Base-by-base conservation (phyloP, 2,888 invertebrate genomes). In the Eueremaeus valkanovi region DNA sequence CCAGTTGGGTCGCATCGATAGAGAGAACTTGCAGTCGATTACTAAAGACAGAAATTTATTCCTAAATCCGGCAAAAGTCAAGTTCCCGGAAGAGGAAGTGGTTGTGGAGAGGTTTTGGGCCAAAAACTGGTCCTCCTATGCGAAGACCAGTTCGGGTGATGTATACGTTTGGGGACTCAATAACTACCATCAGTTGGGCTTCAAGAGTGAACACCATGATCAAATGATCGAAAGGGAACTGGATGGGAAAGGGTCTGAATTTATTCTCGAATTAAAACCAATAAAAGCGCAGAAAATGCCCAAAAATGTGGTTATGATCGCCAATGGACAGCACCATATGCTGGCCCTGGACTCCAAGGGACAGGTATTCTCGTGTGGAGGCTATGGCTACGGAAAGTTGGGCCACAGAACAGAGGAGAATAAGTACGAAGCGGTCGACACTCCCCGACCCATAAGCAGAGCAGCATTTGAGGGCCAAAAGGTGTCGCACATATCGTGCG, bases 91-190 rank as follows among this genome's bases (percentile, higher is more conserved):
- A 42, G 5, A 86, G 80, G n/a, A n/a, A n/a, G 82, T 86, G 1
- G 86, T 87, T 76, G n/a, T n/a, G n/a, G 86, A 88, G 29, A 89
- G 92, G 78, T 87, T 98, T 55, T 98, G 95, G 94, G 91, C 97
- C 0, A 92, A 93, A 0, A 89, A 90, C 78, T 94, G 92, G 84
- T 89, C 89, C 73, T 93, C 93, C 0, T 92, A 92, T 85, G 89
- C 88, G 1, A 87, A 88, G 76, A 89, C 90, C 80, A 87, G 88
- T 1, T 31, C 58, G 27, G 76, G 76, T 16, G 79, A 79, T 73
- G 87, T 96, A 79, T 92, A 90, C 84, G 93, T 91, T 0, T 93
- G 90, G 85, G 95, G 95, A 6, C 88, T 99, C 73, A 99, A 99
- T 84, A 98, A 98, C 84, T 97, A 93, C 82, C 88, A 89, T 81